phyloP scores from a whole-genome alignment of 2,113 vertebrate genomes.

The Sinocyclocheilus anophthalmus region DNA sequence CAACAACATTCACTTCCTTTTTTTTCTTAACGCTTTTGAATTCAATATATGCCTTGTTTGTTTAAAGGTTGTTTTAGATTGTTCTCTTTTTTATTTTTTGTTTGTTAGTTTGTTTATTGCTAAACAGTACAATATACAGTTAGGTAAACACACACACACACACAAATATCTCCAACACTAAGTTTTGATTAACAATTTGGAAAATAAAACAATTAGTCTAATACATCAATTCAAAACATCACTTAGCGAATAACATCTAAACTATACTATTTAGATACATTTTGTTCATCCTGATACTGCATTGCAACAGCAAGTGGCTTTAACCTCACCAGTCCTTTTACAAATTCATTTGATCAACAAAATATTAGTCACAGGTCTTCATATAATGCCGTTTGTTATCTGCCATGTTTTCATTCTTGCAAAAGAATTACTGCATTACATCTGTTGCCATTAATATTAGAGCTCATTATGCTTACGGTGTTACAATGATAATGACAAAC shows the following conservation, averaged over 20 bases:
- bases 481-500: constrained; percentile 29
- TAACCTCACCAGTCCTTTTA: constrained; percentile 31
- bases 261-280: constrained; percentile 47
- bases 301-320: constrained; percentile 42
- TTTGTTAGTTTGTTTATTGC: constrained; percentile 54
- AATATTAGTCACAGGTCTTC: constrained; percentile 18
- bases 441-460: constrained; percentile 1
- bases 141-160: constrained; percentile 49
- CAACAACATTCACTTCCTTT: not conserved
- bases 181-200: constrained; percentile 42
- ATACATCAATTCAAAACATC: constrained; percentile 38
- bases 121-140: constrained; percentile 60
- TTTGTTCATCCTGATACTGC: constrained; percentile 36
- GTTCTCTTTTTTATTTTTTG: constrained; percentile 19
- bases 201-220: constrained; percentile 39
- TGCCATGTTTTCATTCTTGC: constrained; percentile 28
- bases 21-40: not conserved
- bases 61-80: constrained; percentile 22
- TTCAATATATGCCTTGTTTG: constrained; percentile 1
- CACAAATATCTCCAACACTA: constrained; percentile 42
- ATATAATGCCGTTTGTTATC: constrained; percentile 29
- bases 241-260: constrained; percentile 22
- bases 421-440: constrained; percentile 12
- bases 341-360: constrained; percentile 42
- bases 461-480: not conserved